Evolutionary conservation across 2,888 invertebrate species (phyloP).

Genomic region (Tromatobia lineatoria): DNA sequence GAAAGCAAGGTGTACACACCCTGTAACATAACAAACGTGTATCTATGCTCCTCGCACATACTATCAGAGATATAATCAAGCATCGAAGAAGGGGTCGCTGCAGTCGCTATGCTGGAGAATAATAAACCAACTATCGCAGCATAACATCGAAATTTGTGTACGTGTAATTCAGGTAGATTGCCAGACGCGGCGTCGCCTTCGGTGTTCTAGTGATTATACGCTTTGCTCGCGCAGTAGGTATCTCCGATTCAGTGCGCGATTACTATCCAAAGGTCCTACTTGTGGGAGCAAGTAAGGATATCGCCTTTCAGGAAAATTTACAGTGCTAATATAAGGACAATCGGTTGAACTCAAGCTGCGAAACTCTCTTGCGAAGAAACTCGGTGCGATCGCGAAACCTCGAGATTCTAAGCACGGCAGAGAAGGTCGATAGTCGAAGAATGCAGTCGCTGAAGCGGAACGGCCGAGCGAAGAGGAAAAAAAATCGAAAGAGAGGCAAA

Average conservation of each 20-base stretch:
- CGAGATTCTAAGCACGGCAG: slow-evolving; percentile 41
- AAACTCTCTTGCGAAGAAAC: slow-evolving; percentile 55
- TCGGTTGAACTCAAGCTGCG: slow-evolving; percentile 3
- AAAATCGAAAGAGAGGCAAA: slow-evolving; percentile 41
- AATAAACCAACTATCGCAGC: slow-evolving; percentile 59
- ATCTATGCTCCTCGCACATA: slow-evolving; percentile 12
- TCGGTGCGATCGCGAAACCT: slow-evolving; percentile 39
- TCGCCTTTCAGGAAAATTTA: background rate
- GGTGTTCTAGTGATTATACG: background rate
- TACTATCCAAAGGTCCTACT: background rate
- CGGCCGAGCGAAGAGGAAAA: slow-evolving; percentile 41
- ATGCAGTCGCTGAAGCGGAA: slow-evolving; percentile 72
- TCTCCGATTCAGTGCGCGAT: slow-evolving; percentile 10
- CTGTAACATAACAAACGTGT: slow-evolving; percentile 14
- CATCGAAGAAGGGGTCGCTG: slow-evolving; percentile 8
- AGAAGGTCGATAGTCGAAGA: slow-evolving; percentile 71
- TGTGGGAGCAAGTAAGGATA: slow-evolving; percentile 3
- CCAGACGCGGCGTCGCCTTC: slow-evolving; percentile 1
- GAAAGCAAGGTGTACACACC: slow-evolving; percentile 12
- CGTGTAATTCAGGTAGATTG: slow-evolving; percentile 64
- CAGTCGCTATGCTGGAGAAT: slow-evolving; percentile 34
- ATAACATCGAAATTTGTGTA: slow-evolving; percentile 66
- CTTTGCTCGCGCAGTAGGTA: background rate
- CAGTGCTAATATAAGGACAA: background rate
- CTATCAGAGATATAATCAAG: slow-evolving; percentile 45